These are phyloP conservation scores for human (Homo sapiens) DNA, from an alignment of 2,113 vertebrate species.

Conservation along the genomic window GRCh38 chr5:72026001-72026500, in stretches of 20 bases:
- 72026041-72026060: background rate
- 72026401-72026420: background rate
- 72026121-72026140: background rate
- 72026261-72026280: background rate
- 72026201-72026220: conserved; percentile 6
- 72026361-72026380: background rate
- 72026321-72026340: background rate
- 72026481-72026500: background rate
- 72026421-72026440: background rate
- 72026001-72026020: conserved; percentile 8
- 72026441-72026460: background rate
- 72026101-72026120: background rate
- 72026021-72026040: conserved; percentile 55
- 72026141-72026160: background rate
- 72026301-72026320: conserved; percentile 6
- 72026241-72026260: background rate
- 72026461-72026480: background rate
- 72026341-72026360: background rate
- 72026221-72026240: background rate
- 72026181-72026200: background rate
- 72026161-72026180: background rate
- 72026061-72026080: background rate
- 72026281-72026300: background rate
- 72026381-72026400: conserved; percentile 29
- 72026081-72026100: background rate